Evolutionary conservation across 2,888 invertebrate genomes (phyloP), one percentile per base, ranked within the genome.

Genomic region (Chaitophorus viminalis): DNA sequence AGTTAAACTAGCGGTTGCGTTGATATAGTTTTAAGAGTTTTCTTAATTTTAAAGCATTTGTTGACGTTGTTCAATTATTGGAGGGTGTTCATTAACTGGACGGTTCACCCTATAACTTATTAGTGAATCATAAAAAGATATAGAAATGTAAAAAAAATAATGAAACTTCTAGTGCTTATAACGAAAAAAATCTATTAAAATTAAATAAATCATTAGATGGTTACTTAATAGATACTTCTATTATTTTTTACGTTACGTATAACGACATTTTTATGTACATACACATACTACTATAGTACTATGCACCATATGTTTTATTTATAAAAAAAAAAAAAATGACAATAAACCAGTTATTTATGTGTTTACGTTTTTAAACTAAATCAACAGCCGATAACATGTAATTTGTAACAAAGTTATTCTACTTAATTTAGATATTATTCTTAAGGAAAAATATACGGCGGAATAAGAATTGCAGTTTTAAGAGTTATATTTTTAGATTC

Each of bases 161-260:
- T 75, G 74, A 36, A n/a, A 46, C 18, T 29, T 77, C 31, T 31
- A 70, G 52, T 70, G 33, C 65, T 46, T 31, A 36, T 36, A 81
- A 68, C 0, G 46, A 60, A 36, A 68, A 39, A 81, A 81, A 65
- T 8, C 70, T 82, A 72, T 82, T 82, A 82, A 82, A 72, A 33
- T 33, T 52, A 72, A 82, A 72, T 82, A 82, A 82, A 82, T 82
- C 82, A 82, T 79, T 65, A 36, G n/a, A 39, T 72, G 82, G 82
- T 82, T 70, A 82, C 36, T 79, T 31, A 82, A 70, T 46, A 82
- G 39, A 25, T 70, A 31, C 29, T 70, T 25, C 68, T 81, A 31
- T 79, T 18, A 79, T 29, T 39, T 18, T 65, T 21, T 31, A 17
- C 70, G 31, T 33, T 82, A n/a, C n/a, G n/a, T n/a, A 70, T 70